A percentile compares a stretch with the other conserved stretches of the same genome.
phyloP scores from a whole-genome alignment of 2,113 vertebrate genomes.

The Pogona vitticeps region DNA sequence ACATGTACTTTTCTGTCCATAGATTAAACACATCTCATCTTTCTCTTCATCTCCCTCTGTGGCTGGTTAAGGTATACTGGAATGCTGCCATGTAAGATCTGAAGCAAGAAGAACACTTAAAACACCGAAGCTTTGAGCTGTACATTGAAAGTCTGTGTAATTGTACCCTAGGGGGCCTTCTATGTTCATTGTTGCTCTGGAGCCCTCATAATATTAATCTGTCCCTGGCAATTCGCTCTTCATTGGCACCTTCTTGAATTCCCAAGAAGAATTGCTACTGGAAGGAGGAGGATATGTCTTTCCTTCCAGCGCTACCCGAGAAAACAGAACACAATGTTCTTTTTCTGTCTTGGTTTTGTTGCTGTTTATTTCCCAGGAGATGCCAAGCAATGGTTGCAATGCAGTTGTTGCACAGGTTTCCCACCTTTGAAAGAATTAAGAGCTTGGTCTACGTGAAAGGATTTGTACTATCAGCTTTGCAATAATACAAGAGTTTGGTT shows the following conservation, averaged over 20 bases:
- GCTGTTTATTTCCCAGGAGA: background rate
- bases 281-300: background rate
- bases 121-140: background rate
- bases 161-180: background rate
- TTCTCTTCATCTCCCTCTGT: background rate
- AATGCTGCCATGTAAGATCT: background rate
- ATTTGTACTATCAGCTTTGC: background rate
- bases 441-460: too few species aligned
- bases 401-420: background rate
- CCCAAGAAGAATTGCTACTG: background rate
- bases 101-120: background rate
- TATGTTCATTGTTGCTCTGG: background rate
- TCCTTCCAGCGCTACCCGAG: background rate
- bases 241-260: background rate
- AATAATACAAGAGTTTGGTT: background rate
- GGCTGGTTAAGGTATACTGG: background rate
- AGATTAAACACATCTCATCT: background rate
- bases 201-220: background rate
- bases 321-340: background rate
- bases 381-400: background rate
- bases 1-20: background rate
- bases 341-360: background rate
- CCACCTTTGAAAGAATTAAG: background rate
- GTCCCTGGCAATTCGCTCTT: background rate
- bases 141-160: background rate